These are phyloP conservation scores for Eumeta japonica DNA, from an alignment of 1,140 invertebrate genomes.

Conservation along the genomic window DNA sequence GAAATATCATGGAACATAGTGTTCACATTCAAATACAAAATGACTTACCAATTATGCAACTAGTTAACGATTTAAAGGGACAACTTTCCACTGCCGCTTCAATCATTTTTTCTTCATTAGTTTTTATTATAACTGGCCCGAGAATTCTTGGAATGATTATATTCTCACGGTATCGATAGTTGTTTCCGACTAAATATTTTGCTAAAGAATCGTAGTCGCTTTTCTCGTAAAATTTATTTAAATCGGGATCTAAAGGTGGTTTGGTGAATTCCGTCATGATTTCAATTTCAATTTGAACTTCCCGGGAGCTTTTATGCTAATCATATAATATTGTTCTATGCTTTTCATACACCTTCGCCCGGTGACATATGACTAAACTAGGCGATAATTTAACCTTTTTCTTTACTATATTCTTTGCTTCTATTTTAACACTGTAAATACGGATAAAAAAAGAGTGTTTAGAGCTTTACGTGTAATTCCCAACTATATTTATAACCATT, in stretches of 20 bases:
- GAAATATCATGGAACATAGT: neutral
- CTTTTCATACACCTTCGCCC: too few species aligned
- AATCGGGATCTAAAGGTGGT: conserved; percentile 33
- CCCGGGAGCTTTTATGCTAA: too few species aligned
- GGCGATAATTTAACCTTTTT: too few species aligned
- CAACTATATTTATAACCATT: too few species aligned
- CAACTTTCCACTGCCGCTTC: conserved; percentile 89
- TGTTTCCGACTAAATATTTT: conserved; percentile 67
- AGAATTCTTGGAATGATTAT: conserved; percentile 78
- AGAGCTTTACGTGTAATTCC: too few species aligned
- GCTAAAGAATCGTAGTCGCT: conserved; percentile 61
- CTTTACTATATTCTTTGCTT: too few species aligned
- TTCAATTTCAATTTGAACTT: too few species aligned
- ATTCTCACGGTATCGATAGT: conserved; percentile 70
- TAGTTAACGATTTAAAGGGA: conserved; percentile 84
- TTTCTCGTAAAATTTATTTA: conserved; percentile 46
- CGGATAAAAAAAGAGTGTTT: too few species aligned
- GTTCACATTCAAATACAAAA: neutral
- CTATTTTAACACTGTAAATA: too few species aligned
- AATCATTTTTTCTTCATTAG: conserved; percentile 85
- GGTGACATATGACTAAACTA: too few species aligned
- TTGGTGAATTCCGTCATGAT: conserved; percentile 28
- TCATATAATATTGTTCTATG: too few species aligned
- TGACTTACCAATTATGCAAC: conserved; percentile 81
- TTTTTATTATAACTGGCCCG: conserved; percentile 76